These are phyloP conservation scores for Holacanthus passer DNA, from an alignment of 2,113 vertebrate genomes.

Conservation along the genomic window DNA sequence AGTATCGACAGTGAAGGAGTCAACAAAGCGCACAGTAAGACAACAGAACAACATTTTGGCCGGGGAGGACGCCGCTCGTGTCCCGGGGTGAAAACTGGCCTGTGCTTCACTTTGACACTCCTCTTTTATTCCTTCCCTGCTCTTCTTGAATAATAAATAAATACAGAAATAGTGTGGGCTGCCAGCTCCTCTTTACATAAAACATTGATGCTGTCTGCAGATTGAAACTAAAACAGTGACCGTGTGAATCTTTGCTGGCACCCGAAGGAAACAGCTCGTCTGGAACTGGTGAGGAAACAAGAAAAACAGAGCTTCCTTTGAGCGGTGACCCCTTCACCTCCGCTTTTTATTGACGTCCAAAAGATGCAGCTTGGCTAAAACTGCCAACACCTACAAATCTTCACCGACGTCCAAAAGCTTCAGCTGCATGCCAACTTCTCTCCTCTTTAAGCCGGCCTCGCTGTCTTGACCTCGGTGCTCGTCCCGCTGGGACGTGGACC, in stretches of 20 bases:
- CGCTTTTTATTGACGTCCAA: not conserved
- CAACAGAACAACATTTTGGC: constrained; percentile 31
- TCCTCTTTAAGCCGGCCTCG: not conserved
- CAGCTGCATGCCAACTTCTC: constrained; percentile 1
- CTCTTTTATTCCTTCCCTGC: not conserved
- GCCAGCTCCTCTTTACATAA: constrained; percentile 37
- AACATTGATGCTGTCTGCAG: constrained; percentile 55
- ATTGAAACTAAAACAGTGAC: constrained; percentile 41
- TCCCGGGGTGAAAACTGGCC: constrained; percentile 18
- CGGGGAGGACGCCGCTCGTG: not conserved
- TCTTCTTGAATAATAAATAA: constrained; percentile 56
- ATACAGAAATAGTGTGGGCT: constrained; percentile 29
- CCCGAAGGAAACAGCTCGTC: constrained; percentile 11
- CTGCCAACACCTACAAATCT: not conserved
- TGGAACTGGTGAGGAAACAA: not conserved
- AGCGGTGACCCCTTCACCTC: constrained; percentile 24
- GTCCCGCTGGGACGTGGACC: not conserved
- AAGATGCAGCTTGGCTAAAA: not conserved
- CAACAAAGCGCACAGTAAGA: constrained; percentile 1
- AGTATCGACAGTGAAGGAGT: constrained; percentile 43
- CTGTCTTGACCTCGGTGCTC: not conserved
- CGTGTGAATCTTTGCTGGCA: constrained; percentile 15
- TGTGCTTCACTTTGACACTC: constrained; percentile 16
- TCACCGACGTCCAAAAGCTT: constrained; percentile 6
- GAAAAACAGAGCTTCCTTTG: not conserved